Conservation (phyloP, 2,888 invertebrate species). For the Schrankia costaestrigalis region DNA sequence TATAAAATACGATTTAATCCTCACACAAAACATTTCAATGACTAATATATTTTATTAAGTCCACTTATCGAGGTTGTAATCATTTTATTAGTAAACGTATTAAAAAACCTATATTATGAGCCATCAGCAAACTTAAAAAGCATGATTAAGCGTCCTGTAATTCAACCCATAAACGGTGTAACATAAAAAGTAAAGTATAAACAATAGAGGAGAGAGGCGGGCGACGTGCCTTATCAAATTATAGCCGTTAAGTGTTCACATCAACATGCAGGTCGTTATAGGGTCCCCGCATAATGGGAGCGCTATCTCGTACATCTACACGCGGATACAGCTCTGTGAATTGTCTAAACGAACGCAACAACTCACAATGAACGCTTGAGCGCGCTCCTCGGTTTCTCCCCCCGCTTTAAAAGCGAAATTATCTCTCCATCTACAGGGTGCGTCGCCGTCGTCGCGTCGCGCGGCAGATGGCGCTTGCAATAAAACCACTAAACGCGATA, state of each 20-base stretch:
- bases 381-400: conserved; percentile 25
- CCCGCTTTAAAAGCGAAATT: conserved; percentile 70
- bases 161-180: conserved; percentile 16
- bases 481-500: conserved; percentile 81
- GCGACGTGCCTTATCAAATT: conserved; percentile 59
- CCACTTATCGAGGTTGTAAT: conserved; percentile 13
- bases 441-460: no score
- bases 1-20: conserved; percentile 13
- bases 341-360: conserved; percentile 72
- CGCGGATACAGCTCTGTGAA: conserved; percentile 58
- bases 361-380: conserved; percentile 61
- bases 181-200: conserved; percentile 16
- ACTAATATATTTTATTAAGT: conserved; percentile 12
- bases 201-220: conserved; percentile 20
- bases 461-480: conserved; percentile 80
- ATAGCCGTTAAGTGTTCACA: conserved; percentile 56
- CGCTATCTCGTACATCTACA: conserved; percentile 66
- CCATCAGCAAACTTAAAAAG: no score
- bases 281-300: conserved; percentile 56
- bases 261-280: conserved; percentile 54
- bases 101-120: no score
- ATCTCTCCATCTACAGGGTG: conserved; percentile 73
- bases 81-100: conserved; percentile 11
- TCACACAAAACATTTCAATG: conserved; percentile 9
- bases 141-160: conserved; percentile 13